phyloP scores from a whole-genome alignment of 2,113 vertebrate species.

The Caretta caretta region DNA sequence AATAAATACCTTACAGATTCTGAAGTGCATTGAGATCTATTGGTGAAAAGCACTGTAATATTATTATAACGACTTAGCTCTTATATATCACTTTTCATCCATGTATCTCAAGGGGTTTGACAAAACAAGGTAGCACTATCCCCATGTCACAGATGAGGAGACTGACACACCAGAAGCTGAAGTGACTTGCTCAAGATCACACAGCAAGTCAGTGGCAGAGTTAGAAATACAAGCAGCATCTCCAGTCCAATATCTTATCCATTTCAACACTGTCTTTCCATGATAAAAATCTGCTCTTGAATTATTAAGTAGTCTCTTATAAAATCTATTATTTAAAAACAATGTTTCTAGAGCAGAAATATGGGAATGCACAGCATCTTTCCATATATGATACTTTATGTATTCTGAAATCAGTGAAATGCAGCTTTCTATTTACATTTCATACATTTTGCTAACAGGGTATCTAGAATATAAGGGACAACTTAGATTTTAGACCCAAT shows the following conservation, averaged over 20 bases:
- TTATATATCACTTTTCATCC: neutral
- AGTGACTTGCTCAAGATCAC: neutral
- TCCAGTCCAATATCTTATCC: neutral
- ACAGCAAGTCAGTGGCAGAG: neutral
- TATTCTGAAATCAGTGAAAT: neutral
- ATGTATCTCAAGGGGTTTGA: neutral
- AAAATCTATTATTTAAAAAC: neutral
- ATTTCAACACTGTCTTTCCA: rapidly evolving
- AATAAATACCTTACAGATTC: neutral
- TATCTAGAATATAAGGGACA: neutral
- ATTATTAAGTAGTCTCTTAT: neutral
- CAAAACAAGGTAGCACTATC: neutral
- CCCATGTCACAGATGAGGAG: neutral
- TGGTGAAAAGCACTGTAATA: neutral
- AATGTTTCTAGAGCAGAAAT: neutral
- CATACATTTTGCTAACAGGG: neutral
- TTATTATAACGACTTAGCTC: neutral
- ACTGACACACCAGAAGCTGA: neutral
- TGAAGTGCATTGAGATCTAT: neutral
- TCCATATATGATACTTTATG: neutral
- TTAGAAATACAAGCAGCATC: rapidly evolving
- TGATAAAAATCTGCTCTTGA: neutral
- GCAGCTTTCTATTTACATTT: neutral
- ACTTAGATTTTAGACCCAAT: neutral
- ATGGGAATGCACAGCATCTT: neutral